These are phyloP conservation scores for Dinocampus coccinellae DNA, from an alignment of 2,888 invertebrate species.

Conservation along the genomic window DNA sequence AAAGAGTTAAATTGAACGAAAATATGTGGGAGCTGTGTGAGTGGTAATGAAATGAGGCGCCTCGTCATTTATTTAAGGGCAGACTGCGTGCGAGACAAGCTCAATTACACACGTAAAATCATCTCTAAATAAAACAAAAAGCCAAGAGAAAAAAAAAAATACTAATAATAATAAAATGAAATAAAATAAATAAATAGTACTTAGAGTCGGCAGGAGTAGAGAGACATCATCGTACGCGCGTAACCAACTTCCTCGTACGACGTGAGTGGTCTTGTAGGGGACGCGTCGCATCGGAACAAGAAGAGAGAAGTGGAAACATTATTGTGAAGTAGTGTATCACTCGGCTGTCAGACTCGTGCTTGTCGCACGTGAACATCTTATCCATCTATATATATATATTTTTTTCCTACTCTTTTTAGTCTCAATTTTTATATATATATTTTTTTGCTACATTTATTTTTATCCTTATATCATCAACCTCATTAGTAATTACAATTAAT, in stretches of 20 bases:
- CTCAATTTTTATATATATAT: too few species aligned
- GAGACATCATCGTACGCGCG: conserved; percentile 28
- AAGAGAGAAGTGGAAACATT: conserved; percentile 22
- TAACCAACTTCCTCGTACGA: conserved; percentile 64
- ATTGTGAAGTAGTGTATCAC: conserved; percentile 49
- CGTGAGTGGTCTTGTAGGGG: conserved; percentile 64
- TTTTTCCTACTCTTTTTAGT: too few species aligned
- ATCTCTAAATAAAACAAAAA: too few species aligned
- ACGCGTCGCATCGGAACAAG: neutral
- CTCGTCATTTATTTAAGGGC: conserved; percentile 61
- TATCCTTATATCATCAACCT: neutral
- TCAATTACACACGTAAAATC: conserved; percentile 60
- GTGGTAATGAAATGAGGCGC: conserved; percentile 44
- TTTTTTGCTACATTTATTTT: neutral
- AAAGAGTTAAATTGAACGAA: neutral
- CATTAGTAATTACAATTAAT: neutral
- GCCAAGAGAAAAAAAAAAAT: conserved; percentile 15
- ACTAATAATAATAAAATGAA: conserved; percentile 33
- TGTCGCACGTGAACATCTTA: conserved; percentile 20
- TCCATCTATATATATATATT: neutral
- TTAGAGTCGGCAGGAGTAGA: conserved; percentile 4
- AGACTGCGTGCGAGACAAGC: conserved; percentile 56
- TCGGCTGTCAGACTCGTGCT: conserved; percentile 30
- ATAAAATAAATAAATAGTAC: neutral
- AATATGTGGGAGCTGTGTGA: neutral